Conservation (phyloP, 2,113 vertebrate species). For the Alces alces region DNA sequence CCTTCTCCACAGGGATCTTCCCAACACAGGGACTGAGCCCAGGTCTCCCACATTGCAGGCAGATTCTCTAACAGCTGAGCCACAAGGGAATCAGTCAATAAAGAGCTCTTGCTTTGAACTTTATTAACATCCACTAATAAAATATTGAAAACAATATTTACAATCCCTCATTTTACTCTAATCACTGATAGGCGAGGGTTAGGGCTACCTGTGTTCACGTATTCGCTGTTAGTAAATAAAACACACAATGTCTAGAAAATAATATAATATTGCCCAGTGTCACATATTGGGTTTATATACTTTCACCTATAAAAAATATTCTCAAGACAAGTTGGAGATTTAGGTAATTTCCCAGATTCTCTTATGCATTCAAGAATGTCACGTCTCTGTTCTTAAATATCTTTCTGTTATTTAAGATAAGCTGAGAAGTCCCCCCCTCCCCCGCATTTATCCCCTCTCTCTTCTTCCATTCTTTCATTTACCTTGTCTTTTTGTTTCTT, state of each 20-base stretch:
- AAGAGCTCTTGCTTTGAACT: background rate
- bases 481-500: background rate
- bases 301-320: background rate
- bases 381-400: background rate
- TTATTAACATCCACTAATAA: background rate
- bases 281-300: background rate
- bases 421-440: background rate
- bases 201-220: background rate
- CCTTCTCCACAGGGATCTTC: background rate
- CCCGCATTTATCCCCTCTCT: background rate
- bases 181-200: background rate
- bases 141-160: background rate
- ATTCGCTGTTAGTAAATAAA: background rate
- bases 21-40: background rate
- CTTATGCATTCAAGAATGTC: background rate
- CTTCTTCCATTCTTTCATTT: background rate
- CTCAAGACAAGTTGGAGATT: background rate
- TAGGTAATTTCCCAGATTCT: background rate
- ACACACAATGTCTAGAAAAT: background rate
- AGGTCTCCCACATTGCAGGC: background rate
- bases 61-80: background rate
- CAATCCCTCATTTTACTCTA: background rate
- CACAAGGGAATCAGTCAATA: background rate
- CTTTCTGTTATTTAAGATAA: background rate
- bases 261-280: background rate